These are phyloP conservation scores for Porites divaricata DNA, from an alignment of 92 coral and sea anemone species.

Conservation along the genomic window DNA sequence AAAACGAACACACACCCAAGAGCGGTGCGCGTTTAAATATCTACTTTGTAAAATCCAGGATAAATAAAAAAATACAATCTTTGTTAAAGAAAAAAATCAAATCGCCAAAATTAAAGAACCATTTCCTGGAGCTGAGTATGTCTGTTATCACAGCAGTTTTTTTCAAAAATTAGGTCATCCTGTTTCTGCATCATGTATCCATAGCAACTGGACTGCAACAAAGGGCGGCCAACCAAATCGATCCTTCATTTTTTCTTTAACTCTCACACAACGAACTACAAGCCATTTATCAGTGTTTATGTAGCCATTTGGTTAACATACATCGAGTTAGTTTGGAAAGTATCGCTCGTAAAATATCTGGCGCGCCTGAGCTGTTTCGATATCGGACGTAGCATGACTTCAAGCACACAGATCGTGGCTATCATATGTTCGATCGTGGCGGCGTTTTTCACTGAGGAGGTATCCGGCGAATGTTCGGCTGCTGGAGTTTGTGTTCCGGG, in stretches of 20 bases:
- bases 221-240: conserved; percentile 38
- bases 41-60: too few species aligned
- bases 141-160: not conserved
- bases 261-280: conserved; percentile 17
- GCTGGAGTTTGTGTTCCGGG: conserved; percentile 69
- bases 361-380: not conserved
- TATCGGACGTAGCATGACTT: conserved; percentile 18
- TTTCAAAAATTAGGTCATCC: conserved; percentile 14
- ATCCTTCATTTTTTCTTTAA: conserved; percentile 22
- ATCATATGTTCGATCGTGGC: conserved; percentile 42
- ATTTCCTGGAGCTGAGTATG: not conserved
- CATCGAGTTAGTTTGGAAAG: not conserved
- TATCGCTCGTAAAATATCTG: not conserved
- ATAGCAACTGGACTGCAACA: conserved; percentile 46
- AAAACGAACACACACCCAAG: too few species aligned
- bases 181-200: conserved; percentile 35
- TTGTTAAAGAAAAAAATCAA: too few species aligned
- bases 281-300: not conserved
- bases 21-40: too few species aligned
- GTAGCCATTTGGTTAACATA: conserved; percentile 6
- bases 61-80: too few species aligned
- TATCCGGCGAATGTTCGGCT: conserved; percentile 39
- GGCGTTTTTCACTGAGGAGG: conserved; percentile 40
- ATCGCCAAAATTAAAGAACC: too few species aligned
- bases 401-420: not conserved